Evolutionary conservation across 2,888 invertebrate genomes (phyloP).

Genomic region (Atrina japonica): DNA sequence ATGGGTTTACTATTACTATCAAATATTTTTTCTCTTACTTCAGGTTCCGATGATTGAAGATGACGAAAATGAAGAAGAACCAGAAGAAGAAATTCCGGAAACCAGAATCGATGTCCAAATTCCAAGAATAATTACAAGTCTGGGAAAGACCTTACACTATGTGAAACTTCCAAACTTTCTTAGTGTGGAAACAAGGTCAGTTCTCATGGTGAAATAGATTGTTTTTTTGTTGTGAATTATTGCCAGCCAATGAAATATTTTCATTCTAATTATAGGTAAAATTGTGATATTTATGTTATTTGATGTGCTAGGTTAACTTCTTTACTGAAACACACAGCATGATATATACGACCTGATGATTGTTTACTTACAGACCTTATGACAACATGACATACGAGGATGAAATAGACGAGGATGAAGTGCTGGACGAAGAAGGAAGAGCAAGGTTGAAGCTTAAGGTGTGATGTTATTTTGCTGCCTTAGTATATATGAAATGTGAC

Average conservation of each 20-base stretch:
- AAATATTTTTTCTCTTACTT: neutral
- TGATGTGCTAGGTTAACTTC: no score
- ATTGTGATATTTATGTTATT: no score
- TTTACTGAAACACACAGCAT: no score
- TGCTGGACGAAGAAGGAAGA: conserved; percentile 97
- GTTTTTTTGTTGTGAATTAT: no score
- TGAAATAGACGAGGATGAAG: conserved; percentile 99
- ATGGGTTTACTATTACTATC: no score
- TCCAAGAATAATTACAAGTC: conserved; percentile 95
- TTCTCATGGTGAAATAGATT: no score
- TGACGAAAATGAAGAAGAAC: conserved; percentile 84
- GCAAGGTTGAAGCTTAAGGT: conserved; percentile 85
- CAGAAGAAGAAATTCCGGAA: conserved; percentile 89
- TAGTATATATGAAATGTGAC: no score
- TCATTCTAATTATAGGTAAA: no score
- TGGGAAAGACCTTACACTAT: conserved; percentile 90
- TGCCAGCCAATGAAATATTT: no score
- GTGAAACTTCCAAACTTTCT: conserved; percentile 99
- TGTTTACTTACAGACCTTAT: conserved; percentile 87
- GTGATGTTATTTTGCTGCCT: no score
- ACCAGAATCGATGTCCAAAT: conserved; percentile 98
- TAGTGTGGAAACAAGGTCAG: conserved; percentile 92
- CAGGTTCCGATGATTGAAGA: conserved; percentile 35
- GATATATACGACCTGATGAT: no score
- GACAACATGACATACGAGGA: conserved; percentile 97